Percentiles rank a stretch among this genome's conserved stretches.
These are phyloP conservation scores for Phthorimaea operculella DNA, from an alignment of 1,140 invertebrate species.

Conservation along the genomic window DNA sequence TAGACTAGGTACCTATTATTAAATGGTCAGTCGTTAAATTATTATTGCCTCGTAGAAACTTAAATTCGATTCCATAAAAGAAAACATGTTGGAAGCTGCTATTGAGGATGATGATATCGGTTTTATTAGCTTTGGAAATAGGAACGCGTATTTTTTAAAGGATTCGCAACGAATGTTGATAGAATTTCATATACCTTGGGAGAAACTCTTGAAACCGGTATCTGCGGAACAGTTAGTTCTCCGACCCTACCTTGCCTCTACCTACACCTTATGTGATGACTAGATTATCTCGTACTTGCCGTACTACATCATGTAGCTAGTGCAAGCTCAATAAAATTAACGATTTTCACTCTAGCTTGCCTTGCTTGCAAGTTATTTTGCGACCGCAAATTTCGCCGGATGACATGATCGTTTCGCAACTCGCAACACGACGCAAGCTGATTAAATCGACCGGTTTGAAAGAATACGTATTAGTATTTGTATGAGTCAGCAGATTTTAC, in stretches of 20 bases:
- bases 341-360: no score
- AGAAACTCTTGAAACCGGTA: neutral
- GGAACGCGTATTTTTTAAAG: neutral
- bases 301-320: no score
- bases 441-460: neutral
- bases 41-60: neutral
- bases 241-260: neutral
- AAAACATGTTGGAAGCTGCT: neutral
- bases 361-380: no score
- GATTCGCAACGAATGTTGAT: no score
- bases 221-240: neutral
- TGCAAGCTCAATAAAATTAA: no score
- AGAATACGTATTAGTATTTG: conserved; percentile 15
- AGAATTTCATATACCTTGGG: neutral
- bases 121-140: neutral
- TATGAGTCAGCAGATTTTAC: conserved; percentile 58
- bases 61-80: neutral
- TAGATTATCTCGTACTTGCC: no score
- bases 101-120: no score
- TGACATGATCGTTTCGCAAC: no score
- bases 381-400: no score
- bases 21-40: neutral
- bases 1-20: no score
- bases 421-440: neutral
- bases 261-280: neutral